Percentiles rank a stretch among this genome's conserved stretches.
These are phyloP conservation scores for Probaryconus sp. DNA, from an alignment of 1,140 invertebrate genomes.

Conservation along the genomic window DNA sequence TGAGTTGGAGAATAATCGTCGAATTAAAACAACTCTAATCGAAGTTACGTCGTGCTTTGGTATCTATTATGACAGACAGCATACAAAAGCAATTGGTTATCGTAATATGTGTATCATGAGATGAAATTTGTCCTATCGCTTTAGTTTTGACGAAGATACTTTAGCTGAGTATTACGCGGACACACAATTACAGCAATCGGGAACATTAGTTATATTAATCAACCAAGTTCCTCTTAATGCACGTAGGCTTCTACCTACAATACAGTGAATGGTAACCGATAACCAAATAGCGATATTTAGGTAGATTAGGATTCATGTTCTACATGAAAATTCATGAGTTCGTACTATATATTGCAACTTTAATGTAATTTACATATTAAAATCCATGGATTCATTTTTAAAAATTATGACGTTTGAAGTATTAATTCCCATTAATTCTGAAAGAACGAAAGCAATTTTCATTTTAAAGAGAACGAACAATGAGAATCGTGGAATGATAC, in stretches of 20 bases:
- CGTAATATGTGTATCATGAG: constrained; percentile 17
- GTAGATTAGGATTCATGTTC: constrained; percentile 28
- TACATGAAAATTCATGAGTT: too few species aligned
- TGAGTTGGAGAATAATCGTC: too few species aligned
- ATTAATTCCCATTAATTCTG: too few species aligned
- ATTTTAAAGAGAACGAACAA: too few species aligned
- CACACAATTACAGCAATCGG: constrained; percentile 55
- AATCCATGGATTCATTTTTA: too few species aligned
- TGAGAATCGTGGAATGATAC: too few species aligned
- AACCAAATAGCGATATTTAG: constrained; percentile 52
- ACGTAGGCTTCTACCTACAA: constrained; percentile 39
- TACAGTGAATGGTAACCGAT: constrained; percentile 39
- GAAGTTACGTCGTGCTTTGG: too few species aligned
- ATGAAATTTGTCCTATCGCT: constrained; percentile 38
- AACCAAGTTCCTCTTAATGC: constrained; percentile 56
- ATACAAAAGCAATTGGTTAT: constrained; percentile 25
- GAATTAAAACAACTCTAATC: too few species aligned
- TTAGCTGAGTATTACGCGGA: constrained; percentile 50
- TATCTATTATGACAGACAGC: constrained; percentile 6
- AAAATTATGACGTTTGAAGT: too few species aligned
- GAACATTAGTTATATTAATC: constrained; percentile 58
- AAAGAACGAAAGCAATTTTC: too few species aligned
- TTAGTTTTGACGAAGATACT: constrained; percentile 44
- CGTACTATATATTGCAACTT: too few species aligned
- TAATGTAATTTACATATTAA: too few species aligned